phyloP scores from a whole-genome alignment of 2,888 invertebrate genomes.

The Cancer borealis region DNA sequence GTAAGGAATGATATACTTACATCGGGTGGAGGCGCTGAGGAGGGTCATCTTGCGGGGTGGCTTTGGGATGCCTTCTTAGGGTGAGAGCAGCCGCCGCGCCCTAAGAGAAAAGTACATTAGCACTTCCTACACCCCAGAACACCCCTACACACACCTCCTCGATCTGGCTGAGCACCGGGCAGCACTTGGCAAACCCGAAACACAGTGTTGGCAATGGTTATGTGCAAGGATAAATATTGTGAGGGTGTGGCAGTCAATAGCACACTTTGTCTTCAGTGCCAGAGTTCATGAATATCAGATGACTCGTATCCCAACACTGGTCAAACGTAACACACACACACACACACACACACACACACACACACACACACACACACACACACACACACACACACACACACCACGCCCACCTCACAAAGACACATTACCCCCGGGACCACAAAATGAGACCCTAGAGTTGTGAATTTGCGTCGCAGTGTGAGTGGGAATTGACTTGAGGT shows the following conservation, averaged over 20 bases:
- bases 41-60: slow-evolving; percentile 28
- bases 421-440: background rate
- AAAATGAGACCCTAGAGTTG: background rate
- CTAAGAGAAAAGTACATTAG: background rate
- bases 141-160: background rate
- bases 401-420: slow-evolving; percentile 26
- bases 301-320: background rate
- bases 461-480: background rate
- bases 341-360: slow-evolving; percentile 31
- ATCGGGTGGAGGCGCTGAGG: background rate
- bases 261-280: slow-evolving; percentile 28
- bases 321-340: slow-evolving; percentile 5
- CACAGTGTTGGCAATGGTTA: slow-evolving; percentile 28
- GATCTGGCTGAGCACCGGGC: background rate
- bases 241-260: slow-evolving; percentile 37
- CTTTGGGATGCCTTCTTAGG: slow-evolving; percentile 12
- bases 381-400: slow-evolving; percentile 20
- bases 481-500: slow-evolving; percentile 35
- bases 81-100: background rate
- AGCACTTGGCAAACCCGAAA: background rate
- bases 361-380: slow-evolving; percentile 34
- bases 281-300: slow-evolving; percentile 33
- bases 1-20: background rate
- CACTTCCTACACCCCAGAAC: background rate
- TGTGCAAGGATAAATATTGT: slow-evolving; percentile 30